Base-by-base conservation (phyloP, 37 sponge, comb jelly and placozoan genomes). In the Cladorhizidae sp. region DNA sequence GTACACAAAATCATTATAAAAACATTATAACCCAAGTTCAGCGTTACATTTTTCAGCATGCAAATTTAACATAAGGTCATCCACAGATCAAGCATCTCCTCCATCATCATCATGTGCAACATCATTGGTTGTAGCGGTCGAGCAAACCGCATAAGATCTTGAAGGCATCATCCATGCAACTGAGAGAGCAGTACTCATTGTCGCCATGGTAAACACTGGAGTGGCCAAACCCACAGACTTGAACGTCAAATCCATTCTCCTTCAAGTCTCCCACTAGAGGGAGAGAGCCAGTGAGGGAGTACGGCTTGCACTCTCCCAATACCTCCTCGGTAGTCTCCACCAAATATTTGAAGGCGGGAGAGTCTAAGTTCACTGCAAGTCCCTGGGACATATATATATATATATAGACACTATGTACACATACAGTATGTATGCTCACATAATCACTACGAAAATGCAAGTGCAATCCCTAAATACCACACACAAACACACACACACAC, bases 141-240 rank as follows among this genome's bases (percentile, higher is more conserved):
- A 89, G 69, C 40, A 89, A 56, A 0, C 35, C 49, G 62, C 78
- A 73, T 67, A 92, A 64, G 62, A 92, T 88, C 89, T 88, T 92
- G 59, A 92, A 77, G 11, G 86, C 89, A 0, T 80, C 77, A 75
- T 92, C 72, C 91, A 91, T 86, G 50, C 9, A 52, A n/a, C 87
- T 82, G 51, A 91, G 75, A 36, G 73, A 67, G 80, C 89, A 88
- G 81, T 92, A 92, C 75, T 92, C 93, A 51, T 92, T 92, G 83
- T 92, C 89, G 22, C 89, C 93, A 64, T 92, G 93, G 82, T 92
- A 92, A 28, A 92, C 93, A 72, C 72, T 76, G 74, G 78, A 78
- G 65, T 88, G 83, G 2, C 93, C 93, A 73, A 84, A 92, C 36
- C 89, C 89, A 80, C 80, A 80, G 32, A 76, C 8, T 83, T 88